Evolutionary conservation across 1,140 invertebrate species (phyloP), one percentile per base, ranked within the genome.

Genomic region (Geopemphigus sp.): DNA sequence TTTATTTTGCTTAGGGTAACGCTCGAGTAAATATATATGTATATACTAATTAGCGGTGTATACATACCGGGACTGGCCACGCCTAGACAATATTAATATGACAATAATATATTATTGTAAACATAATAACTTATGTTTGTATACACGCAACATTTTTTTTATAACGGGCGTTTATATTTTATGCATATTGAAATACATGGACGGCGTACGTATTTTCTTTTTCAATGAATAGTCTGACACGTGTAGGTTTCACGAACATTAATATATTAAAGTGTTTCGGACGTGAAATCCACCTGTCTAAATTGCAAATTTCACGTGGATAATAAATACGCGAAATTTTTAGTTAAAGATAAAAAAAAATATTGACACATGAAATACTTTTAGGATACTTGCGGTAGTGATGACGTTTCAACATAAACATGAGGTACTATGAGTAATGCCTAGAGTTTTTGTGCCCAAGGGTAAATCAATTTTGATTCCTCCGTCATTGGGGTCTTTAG

Each of bases 201-300:
- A 39, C 29, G 32, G 2, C 59, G 26, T 19, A 19, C 59, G 15
- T 29, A 29, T 64, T 64, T n/a, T 64, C 29, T 32, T 64, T 64
- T 64, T 32, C 17, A 39, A 39, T 5, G 61, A 64, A 29, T 29
- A 26, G 8, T 61, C 24, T 26, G 8, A 5, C 15, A 8, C 10
- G 70, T 73, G 70, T 73, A 53, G 70, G 70, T 73, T 73, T 56
- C n/a, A 8, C 26, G 32, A 12, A 73, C 29, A 73, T n/a, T 54
- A 32, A 39, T 39, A 39, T 39, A 39, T 39, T 39, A 15, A 15
- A 17, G 24, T 26, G n/a, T 53, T 54, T 22, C 29, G 70, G 70
- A 26, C 17, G 26, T 73, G 70, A 73, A 73, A 73, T 29, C 47
- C 17, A 19, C 50, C 29, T 26, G 63, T 64, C 63, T 39, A 64